These are phyloP conservation scores for Miniopterus natalensis DNA, from an alignment of 2,113 vertebrate species.

Conservation along the genomic window DNA sequence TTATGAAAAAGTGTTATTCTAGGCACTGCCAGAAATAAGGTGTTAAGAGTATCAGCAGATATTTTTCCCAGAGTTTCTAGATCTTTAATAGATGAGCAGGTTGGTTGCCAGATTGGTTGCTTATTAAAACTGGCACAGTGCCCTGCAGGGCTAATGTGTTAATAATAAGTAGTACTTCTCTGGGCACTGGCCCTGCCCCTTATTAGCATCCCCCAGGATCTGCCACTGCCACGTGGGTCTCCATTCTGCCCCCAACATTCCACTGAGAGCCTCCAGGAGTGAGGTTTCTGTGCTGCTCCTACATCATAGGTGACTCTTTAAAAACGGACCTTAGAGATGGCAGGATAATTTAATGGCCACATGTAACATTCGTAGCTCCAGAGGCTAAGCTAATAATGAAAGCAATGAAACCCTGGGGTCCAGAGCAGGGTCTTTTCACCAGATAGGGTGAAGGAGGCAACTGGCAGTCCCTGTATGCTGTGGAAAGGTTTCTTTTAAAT, in stretches of 20 bases:
- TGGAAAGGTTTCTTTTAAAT: constrained; percentile 3
- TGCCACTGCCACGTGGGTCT: constrained; percentile 77
- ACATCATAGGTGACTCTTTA: constrained; percentile 87
- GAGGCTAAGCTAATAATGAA: constrained; percentile 86
- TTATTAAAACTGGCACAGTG: constrained; percentile 87
- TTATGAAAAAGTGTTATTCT: constrained; percentile 15
- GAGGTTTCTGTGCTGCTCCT: constrained; percentile 82
- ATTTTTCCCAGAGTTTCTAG: constrained; percentile 54
- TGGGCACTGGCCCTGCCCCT: constrained; percentile 84
- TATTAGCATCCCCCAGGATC: constrained; percentile 84
- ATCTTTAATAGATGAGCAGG: constrained; percentile 73
- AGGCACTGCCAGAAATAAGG: background rate
- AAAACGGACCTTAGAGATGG: constrained; percentile 87
- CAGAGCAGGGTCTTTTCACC: constrained; percentile 82
- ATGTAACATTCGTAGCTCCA: constrained; percentile 85
- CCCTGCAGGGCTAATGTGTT: constrained; percentile 86
- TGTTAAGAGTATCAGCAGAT: background rate
- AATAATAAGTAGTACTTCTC: constrained; percentile 85
- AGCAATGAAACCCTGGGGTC: constrained; percentile 84
- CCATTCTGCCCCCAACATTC: constrained; percentile 83
- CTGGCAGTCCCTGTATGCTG: background rate
- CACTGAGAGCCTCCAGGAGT: constrained; percentile 79
- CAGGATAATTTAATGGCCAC: constrained; percentile 85
- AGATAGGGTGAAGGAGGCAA: constrained; percentile 81
- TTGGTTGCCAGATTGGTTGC: constrained; percentile 81